Base-by-base conservation (phyloP, 2,888 invertebrate genomes). In the Heliconius aoede region DNA sequence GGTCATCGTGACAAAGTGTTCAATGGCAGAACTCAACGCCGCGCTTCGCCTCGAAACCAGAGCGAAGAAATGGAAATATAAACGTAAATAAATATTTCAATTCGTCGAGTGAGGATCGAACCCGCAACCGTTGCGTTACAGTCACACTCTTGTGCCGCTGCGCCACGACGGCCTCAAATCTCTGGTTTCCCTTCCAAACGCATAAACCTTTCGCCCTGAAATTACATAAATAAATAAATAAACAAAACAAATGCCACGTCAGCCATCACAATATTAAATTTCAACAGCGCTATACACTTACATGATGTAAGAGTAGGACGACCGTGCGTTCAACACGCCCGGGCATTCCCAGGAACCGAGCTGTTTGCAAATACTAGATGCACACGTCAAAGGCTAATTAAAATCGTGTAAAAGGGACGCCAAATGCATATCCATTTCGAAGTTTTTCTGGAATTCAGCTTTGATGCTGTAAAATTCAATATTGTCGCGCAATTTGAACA, bases 361-460 rank as follows among this genome's bases (percentile, higher is more conserved):
- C 62, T 76, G 71, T 64, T 55, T 76, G 64, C 61, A 76, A 76
- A 69, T 55, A 71, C 71, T 62, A 51, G 51, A 72, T 58, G 62
- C 72, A 72, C 32, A 65, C 71, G 64, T 64, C 64, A 76, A 76
- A 73, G 69, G 75, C 36, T 76, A 73, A 78, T 76, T 78, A 76
- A 74, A 65, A 73, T 71, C 77, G 62, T 76, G 76, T 73, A 76
- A 78, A 78, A 78, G 73, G 72, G 68, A 72, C 62, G 73, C 69
- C 46, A 62, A 69, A 69, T 69, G 26, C 69, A 76, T 60, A 67
- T 65, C 26, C 67, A 75, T 28, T 64, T 46, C 55, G 69, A 78
- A 76, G 69, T 76, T 78, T 76, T 72, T 69, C 36, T 65, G 73
- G 76, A 73, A 78, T 78, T 76, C 36, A 60, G 68, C 78, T 78